Conservation (phyloP, 2,888 invertebrate genomes). For the Euplagia quadripunctaria region DNA sequence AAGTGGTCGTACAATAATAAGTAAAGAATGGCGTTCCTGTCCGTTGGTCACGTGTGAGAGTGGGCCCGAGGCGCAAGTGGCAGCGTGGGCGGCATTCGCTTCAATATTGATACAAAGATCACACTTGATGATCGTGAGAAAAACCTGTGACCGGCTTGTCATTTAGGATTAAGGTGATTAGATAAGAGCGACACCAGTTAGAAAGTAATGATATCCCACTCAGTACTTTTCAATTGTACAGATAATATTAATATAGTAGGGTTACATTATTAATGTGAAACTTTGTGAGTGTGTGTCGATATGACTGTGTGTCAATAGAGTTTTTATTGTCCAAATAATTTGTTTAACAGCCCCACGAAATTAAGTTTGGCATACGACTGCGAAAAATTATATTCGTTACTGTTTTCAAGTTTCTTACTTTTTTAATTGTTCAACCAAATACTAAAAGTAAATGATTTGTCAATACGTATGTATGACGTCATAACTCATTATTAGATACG, state of each 20-base stretch:
- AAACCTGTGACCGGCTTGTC: conserved; percentile 63
- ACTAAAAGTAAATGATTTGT: too few species aligned
- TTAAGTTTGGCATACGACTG: too few species aligned
- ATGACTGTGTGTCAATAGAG: background rate
- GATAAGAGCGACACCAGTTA: conserved; percentile 31
- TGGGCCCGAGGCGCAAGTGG: conserved; percentile 81
- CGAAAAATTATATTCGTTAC: too few species aligned
- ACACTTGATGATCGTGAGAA: conserved; percentile 75
- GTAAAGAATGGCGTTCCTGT: conserved; percentile 74
- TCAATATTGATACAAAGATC: conserved; percentile 56
- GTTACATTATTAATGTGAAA: background rate
- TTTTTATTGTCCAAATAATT: too few species aligned
- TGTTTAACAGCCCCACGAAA: too few species aligned
- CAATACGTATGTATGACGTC: too few species aligned
- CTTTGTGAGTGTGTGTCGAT: background rate
- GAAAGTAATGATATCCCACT: conserved; percentile 20
- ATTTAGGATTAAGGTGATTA: conserved; percentile 49
- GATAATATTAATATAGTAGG: background rate
- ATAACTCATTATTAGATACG: too few species aligned
- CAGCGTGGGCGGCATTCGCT: conserved; percentile 73
- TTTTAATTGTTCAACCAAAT: too few species aligned
- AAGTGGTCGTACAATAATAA: conserved; percentile 56
- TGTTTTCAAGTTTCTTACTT: too few species aligned
- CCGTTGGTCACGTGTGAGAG: conserved; percentile 74
- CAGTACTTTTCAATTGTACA: conserved; percentile 19